Evolutionary conservation across 1,140 invertebrate genomes (phyloP).

Genomic region (Hylaeus anthracinus): DNA sequence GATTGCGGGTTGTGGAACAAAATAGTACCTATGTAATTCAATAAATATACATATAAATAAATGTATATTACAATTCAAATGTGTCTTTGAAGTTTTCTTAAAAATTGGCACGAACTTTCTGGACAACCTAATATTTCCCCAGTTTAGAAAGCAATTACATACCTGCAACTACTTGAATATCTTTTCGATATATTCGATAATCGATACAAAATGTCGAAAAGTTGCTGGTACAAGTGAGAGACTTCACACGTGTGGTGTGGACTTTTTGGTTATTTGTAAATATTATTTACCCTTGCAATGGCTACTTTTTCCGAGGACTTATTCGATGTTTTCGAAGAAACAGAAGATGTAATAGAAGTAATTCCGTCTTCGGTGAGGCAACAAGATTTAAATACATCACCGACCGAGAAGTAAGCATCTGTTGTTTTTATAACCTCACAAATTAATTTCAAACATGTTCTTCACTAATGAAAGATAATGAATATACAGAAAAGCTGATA

Average conservation of each 20-base stretch:
- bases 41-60: no score
- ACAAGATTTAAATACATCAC: conserved; percentile 2
- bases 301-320: conserved; percentile 77
- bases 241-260: not conserved
- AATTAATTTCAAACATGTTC: not conserved
- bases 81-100: no score
- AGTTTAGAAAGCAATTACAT: no score
- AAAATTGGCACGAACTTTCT: no score
- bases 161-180: no score
- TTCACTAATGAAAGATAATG: conserved; percentile 20
- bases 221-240: no score
- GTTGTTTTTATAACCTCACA: conserved; percentile 19
- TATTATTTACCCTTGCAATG: conserved; percentile 52
- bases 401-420: conserved; percentile 34
- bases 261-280: not conserved
- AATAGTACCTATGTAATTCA: no score
- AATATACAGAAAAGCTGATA: conserved; percentile 26
- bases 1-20: no score
- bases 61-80: no score
- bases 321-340: conserved; percentile 82
- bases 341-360: conserved; percentile 58
- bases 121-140: no score
- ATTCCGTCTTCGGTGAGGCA: conserved; percentile 27
- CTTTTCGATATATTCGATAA: conserved; percentile 14
- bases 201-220: not conserved